These are phyloP conservation scores for Malacosoma neustria DNA, from an alignment of 2,888 invertebrate genomes.

Conservation along the genomic window DNA sequence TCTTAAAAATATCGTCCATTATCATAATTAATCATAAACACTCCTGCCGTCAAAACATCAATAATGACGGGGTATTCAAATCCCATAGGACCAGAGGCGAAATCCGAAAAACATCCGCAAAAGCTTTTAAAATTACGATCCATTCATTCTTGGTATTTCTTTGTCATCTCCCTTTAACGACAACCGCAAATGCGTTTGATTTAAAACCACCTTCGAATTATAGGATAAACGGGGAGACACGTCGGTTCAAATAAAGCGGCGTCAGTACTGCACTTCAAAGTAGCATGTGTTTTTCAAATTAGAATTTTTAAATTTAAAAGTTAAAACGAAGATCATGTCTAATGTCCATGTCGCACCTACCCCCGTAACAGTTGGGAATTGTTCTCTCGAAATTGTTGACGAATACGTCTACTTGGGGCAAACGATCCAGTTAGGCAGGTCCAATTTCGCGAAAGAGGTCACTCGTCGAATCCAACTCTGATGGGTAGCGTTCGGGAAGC, in stretches of 20 bases:
- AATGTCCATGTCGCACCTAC: too few relatives aligned
- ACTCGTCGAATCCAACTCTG: too few relatives aligned
- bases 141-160: conserved; percentile 59
- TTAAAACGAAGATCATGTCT: too few relatives aligned
- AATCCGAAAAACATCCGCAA: conserved; percentile 54
- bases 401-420: too few relatives aligned
- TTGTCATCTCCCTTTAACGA: conserved; percentile 53
- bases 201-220: conserved; percentile 30
- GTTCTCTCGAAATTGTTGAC: too few relatives aligned
- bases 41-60: conserved; percentile 65
- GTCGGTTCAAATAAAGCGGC: conserved; percentile 13
- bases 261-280: conserved; percentile 6
- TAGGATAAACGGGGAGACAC: conserved; percentile 12
- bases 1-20: conserved; percentile 27
- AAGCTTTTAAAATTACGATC: conserved; percentile 70
- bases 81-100: conserved; percentile 42
- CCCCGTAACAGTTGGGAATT: too few relatives aligned
- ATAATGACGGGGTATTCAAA: conserved; percentile 38
- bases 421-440: too few relatives aligned
- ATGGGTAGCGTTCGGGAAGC: too few relatives aligned
- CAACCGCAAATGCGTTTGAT: conserved; percentile 37
- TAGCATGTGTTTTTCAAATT: too few relatives aligned
- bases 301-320: too few relatives aligned
- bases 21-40: conserved; percentile 35
- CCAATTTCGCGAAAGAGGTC: too few relatives aligned